Percentiles rank a stretch among this genome's conserved stretches.
phyloP scores from a whole-genome alignment of 1,140 invertebrate genomes.

The Chlorops oryzae region DNA sequence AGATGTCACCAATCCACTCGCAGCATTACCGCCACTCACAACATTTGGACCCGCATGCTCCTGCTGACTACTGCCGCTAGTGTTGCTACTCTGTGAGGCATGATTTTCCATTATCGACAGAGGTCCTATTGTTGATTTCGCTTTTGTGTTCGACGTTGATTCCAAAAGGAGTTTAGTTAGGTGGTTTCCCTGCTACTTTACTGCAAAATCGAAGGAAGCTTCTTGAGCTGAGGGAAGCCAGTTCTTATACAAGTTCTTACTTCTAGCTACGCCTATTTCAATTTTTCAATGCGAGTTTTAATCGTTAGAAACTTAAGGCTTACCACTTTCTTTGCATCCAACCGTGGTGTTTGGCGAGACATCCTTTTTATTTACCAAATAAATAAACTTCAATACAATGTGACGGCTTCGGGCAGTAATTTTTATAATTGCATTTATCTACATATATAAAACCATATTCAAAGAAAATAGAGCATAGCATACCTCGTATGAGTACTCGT shows the following conservation, averaged over 20 bases:
- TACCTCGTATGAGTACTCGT: no score
- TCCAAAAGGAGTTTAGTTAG: constrained; percentile 5
- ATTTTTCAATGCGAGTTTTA: constrained; percentile 1
- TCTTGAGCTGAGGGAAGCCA: constrained; percentile 37
- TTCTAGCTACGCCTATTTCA: constrained; percentile 10
- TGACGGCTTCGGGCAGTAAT: no score
- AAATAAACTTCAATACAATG: no score
- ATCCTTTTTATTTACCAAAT: no score
- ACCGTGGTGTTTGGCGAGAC: constrained; percentile 41
- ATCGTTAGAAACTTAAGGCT: constrained; percentile 20
- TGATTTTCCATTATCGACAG: constrained; percentile 2
- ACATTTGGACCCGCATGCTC: constrained; percentile 6
- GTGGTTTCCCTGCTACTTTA: constrained; percentile 24
- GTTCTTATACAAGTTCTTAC: constrained; percentile 32
- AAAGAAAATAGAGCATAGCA: no score
- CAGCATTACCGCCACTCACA: constrained; percentile 3
- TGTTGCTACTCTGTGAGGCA: not conserved
- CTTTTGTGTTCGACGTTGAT: constrained; percentile 14
- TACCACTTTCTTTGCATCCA: constrained; percentile 53
- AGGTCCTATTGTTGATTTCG: constrained; percentile 15
- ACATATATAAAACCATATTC: no score
- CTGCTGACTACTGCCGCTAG: not conserved
- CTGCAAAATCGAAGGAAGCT: constrained; percentile 47
- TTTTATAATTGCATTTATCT: no score
- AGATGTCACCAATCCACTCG: no score